Conservation (phyloP, 2,113 vertebrate species). For the Apodemus sylvaticus region DNA sequence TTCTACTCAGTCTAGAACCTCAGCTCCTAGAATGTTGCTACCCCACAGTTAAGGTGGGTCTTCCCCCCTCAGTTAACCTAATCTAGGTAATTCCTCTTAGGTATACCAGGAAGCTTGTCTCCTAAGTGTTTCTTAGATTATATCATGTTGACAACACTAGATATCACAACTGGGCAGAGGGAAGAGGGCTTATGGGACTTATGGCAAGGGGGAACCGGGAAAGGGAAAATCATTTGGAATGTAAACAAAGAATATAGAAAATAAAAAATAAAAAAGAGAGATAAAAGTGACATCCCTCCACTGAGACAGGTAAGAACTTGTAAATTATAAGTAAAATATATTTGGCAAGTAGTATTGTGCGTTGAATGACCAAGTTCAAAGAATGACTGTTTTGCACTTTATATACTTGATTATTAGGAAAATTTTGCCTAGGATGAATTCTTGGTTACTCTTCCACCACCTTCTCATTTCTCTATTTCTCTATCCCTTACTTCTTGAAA, state of each 20-base stretch:
- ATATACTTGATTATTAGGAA: background rate
- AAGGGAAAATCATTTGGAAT: no score
- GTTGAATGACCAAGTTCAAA: background rate
- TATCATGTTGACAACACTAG: background rate
- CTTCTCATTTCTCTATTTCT: background rate
- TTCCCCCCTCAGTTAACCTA: background rate
- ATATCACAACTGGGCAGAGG: background rate
- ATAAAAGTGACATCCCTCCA: background rate
- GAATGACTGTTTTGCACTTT: slow-evolving; percentile 10
- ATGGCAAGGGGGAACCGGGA: no score
- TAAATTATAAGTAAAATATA: background rate
- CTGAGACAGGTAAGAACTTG: background rate
- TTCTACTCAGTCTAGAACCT: background rate
- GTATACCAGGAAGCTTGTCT: background rate
- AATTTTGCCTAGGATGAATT: background rate
- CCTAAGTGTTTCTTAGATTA: background rate
- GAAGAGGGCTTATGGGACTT: no score
- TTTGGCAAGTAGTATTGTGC: background rate
- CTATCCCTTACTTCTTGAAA: background rate
- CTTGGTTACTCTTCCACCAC: background rate
- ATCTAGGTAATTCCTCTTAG: background rate
- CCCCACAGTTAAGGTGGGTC: background rate
- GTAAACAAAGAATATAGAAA: no score
- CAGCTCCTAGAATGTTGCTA: background rate
- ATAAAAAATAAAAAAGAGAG: background rate